Evolutionary conservation across 2,113 vertebrate genomes (phyloP).

Genomic region (Lathamus discolor): DNA sequence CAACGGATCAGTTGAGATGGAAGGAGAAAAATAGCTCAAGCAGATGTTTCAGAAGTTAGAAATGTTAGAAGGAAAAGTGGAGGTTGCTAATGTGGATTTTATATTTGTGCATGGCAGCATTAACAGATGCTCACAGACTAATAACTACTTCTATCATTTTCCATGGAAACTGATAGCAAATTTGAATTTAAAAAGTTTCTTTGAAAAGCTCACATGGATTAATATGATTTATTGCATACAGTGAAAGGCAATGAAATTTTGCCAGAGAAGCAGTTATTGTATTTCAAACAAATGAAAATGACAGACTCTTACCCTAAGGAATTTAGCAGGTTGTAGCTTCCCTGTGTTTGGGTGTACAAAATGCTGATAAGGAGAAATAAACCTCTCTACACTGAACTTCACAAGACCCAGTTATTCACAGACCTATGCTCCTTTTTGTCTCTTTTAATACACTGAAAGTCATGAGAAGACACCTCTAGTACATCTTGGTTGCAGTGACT

Average conservation of each 20-base stretch:
- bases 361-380: not conserved
- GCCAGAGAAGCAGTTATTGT: not conserved
- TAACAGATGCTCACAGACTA: slow-evolving; percentile 72
- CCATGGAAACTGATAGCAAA: slow-evolving; percentile 45
- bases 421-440: not conserved
- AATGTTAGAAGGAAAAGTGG: slow-evolving; percentile 35
- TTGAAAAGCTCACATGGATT: not conserved
- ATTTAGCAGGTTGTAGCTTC: not conserved
- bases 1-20: slow-evolving; percentile 34
- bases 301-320: not conserved
- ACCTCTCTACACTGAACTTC: not conserved
- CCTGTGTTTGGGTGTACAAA: not conserved
- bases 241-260: not conserved
- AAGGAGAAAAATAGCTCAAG: slow-evolving; percentile 70
- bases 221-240: slow-evolving; percentile 9
- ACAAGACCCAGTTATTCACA: not conserved
- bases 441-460: not conserved
- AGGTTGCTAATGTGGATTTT: slow-evolving; percentile 68
- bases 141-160: slow-evolving; percentile 65
- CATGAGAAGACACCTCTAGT: not conserved
- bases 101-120: slow-evolving; percentile 59
- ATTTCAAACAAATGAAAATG: not conserved
- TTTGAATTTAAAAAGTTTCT: not conserved
- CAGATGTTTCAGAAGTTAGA: slow-evolving; percentile 73
- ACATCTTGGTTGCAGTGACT: not conserved